These are phyloP conservation scores for Tiliacea aurago DNA, from an alignment of 2,888 invertebrate species.

Conservation along the genomic window DNA sequence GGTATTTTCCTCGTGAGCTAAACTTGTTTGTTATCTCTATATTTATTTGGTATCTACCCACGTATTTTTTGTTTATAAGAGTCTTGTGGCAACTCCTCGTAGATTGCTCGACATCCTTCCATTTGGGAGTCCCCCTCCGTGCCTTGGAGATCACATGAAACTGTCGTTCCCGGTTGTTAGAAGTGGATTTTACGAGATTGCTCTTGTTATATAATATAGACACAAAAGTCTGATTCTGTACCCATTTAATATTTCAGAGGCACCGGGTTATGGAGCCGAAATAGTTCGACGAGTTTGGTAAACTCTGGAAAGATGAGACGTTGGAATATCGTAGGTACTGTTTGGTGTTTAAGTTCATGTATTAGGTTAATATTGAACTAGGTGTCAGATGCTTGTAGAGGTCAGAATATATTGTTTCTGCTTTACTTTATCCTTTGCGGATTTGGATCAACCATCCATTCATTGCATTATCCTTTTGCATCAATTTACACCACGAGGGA, in stretches of 20 bases:
- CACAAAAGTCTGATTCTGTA: not conserved
- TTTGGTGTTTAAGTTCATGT: not conserved
- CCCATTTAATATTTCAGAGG: conserved; percentile 1
- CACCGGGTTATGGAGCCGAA: not conserved
- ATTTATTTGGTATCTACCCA: not conserved
- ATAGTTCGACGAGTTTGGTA: not conserved
- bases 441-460: not conserved
- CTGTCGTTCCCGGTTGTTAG: not conserved
- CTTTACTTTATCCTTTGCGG: too few species aligned
- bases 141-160: not conserved
- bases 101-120: not conserved
- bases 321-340: not conserved
- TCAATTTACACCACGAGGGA: not conserved
- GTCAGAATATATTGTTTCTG: not conserved
- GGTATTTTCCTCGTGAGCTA: conserved; percentile 36
- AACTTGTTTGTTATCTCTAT: conserved; percentile 24
- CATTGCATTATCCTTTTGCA: not conserved
- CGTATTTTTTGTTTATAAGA: not conserved
- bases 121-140: too few species aligned
- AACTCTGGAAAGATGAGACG: not conserved
- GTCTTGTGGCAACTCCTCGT: not conserved
- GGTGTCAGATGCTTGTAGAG: not conserved
- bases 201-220: not conserved
- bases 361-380: not conserved
- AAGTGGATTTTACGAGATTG: not conserved